A percentile compares a stretch with the other conserved stretches of the same genome.
phyloP scores from a whole-genome alignment of 2,113 vertebrate genomes.

The Calonectris borealis region DNA sequence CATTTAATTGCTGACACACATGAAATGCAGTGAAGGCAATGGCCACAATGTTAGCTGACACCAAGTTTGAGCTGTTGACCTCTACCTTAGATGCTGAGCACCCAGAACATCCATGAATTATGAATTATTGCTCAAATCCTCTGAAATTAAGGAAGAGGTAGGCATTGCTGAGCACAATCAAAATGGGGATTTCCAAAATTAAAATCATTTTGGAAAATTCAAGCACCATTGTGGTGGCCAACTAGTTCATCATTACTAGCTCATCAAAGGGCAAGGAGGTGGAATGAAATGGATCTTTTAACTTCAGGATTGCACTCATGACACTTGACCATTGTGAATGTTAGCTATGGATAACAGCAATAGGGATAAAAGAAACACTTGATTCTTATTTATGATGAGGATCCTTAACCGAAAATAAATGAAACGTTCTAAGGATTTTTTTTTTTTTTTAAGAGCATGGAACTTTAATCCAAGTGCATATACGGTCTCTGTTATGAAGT shows the following conservation, averaged over 20 bases:
- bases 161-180: neutral
- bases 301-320: neutral
- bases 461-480: neutral
- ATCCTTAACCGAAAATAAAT: neutral
- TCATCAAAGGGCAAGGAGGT: neutral
- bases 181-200: neutral
- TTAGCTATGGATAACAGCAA: fast-evolving
- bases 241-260: too few relatives aligned
- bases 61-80: neutral
- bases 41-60: fast-evolving
- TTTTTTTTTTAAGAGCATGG: neutral
- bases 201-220: neutral
- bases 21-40: neutral
- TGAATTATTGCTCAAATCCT: neutral
- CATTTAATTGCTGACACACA: neutral
- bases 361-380: neutral
- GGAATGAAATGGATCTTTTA: neutral
- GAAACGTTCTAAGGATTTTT: neutral
- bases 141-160: neutral
- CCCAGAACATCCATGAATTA: too few relatives aligned
- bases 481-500: neutral
- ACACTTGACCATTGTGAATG: neutral
- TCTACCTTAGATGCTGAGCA: neutral
- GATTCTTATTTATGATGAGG: neutral
- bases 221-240: neutral